Conservation (phyloP, 1,140 invertebrate species). For the Brachionus paranguensis region DNA sequence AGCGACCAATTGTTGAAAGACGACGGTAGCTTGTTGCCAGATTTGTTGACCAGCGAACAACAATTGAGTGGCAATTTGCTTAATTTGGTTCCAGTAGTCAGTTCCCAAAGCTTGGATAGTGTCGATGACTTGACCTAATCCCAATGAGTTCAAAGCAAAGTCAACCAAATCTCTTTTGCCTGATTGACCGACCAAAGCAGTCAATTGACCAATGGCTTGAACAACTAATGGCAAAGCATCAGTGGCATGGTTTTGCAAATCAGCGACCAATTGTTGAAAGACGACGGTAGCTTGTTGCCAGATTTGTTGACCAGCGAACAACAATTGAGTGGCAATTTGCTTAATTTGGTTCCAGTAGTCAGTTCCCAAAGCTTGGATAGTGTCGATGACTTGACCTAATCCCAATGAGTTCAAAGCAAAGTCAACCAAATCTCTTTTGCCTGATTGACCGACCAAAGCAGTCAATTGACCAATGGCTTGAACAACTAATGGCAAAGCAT, state of each 20-base stretch:
- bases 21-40: not conserved
- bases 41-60: conserved; percentile 23
- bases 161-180: not conserved
- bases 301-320: conserved; percentile 19
- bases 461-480: conserved; percentile 1
- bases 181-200: too few relatives aligned
- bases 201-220: conserved; percentile 1
- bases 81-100: not conserved
- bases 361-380: not conserved
- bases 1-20: not conserved
- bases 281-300: not conserved
- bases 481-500: conserved; percentile 1
- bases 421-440: not conserved
- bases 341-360: not conserved
- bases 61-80: conserved; percentile 1
- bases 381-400: not conserved
- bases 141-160: not conserved
- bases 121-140: not conserved
- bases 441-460: too few relatives aligned
- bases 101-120: not conserved
- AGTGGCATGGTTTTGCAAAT: conserved; percentile 23
- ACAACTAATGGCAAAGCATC: conserved; percentile 1
- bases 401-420: not conserved
- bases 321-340: conserved; percentile 3
- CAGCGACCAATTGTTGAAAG: not conserved